phyloP scores from a whole-genome alignment of 1,140 invertebrate species.

The Archivesica marissinica region DNA sequence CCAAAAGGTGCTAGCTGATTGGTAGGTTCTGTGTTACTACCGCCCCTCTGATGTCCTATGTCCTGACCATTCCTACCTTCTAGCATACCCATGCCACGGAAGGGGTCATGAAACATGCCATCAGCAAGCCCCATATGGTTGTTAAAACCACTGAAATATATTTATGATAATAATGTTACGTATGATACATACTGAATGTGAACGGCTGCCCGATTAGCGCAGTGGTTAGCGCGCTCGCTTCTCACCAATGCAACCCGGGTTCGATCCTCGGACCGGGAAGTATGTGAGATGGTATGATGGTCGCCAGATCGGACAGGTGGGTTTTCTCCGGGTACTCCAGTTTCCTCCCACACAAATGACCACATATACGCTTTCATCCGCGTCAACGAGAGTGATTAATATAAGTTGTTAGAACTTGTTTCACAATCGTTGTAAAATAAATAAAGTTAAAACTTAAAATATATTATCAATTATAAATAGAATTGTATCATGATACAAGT shows the following conservation, averaged over 20 bases:
- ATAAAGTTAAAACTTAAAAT: no score
- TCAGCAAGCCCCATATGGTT: constrained; percentile 43
- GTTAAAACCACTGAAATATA: constrained; percentile 27
- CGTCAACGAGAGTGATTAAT: no score
- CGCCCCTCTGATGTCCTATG: not conserved
- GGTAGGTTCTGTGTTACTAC: not conserved
- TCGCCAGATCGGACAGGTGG: no score
- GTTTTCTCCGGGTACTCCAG: no score
- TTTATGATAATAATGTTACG: not conserved
- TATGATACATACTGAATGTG: not conserved
- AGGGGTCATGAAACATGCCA: constrained; percentile 32
- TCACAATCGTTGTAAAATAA: no score
- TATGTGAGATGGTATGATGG: no score
- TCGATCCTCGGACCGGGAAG: not conserved
- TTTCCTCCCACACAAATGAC: no score
- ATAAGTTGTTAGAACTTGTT: no score
- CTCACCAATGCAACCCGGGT: not conserved
- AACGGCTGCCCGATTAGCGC: no score
- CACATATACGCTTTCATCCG: no score
- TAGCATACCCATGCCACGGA: constrained; percentile 39
- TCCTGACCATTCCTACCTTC: constrained; percentile 17
- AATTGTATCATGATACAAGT: no score
- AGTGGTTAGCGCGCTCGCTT: no score
- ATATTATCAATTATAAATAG: not conserved
- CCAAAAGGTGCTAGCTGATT: constrained; percentile 19